Conservation (phyloP, 2,888 invertebrate genomes). For the Anthophora plumipes region DNA sequence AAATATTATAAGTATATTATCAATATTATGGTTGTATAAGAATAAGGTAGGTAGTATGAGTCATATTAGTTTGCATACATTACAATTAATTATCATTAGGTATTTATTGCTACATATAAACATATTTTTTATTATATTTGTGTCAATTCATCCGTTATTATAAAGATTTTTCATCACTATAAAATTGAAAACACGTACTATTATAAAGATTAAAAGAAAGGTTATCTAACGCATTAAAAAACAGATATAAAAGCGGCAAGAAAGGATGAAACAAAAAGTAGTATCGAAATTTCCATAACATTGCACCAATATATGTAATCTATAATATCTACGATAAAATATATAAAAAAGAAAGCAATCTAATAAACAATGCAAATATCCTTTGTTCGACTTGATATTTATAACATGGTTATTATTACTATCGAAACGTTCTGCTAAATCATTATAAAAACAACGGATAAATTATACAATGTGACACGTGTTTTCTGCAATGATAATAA, state of each 20-base stretch:
- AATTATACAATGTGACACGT: slow-evolving; percentile 53
- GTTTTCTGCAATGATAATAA: slow-evolving; percentile 23
- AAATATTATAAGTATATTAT: slow-evolving; percentile 39
- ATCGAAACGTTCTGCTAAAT: slow-evolving; percentile 39
- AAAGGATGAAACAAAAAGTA: slow-evolving; percentile 11
- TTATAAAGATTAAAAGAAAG: neutral
- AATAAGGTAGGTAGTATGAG: slow-evolving; percentile 23
- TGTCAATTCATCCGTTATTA: slow-evolving; percentile 8
- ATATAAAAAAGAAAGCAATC: slow-evolving; percentile 5
- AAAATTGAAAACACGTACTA: neutral
- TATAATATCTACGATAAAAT: neutral
- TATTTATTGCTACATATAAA: slow-evolving; percentile 11
- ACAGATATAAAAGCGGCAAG: neutral
- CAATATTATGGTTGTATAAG: slow-evolving; percentile 16
- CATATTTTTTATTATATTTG: slow-evolving; percentile 2
- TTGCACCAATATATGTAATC: slow-evolving; percentile 23
- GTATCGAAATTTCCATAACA: slow-evolving; percentile 9
- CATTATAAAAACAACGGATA: slow-evolving; percentile 52
- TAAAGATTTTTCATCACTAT: slow-evolving; percentile 1
- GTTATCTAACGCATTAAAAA: slow-evolving; percentile 8
- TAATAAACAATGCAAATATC: slow-evolving; percentile 21
- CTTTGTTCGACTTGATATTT: slow-evolving; percentile 32
- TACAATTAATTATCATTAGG: slow-evolving; percentile 40
- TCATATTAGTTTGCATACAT: slow-evolving; percentile 26
- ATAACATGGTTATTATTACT: slow-evolving; percentile 32